Evolutionary conservation across 2,113 vertebrate species (phyloP), one percentile per base, ranked within the genome.

Genomic region (Ophthalmolycus amberensis): DNA sequence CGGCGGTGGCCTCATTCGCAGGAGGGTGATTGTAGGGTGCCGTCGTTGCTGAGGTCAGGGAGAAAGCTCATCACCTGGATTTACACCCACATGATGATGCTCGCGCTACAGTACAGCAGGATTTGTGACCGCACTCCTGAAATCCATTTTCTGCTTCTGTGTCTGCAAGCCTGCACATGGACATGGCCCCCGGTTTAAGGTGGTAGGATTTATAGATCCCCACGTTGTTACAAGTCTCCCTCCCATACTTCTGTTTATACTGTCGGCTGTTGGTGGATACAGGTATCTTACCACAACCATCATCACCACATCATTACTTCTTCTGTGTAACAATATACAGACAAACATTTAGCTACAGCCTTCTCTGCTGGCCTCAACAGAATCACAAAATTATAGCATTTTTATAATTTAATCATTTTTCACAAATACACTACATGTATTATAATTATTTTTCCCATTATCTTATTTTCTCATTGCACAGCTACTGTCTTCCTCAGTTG

Each of bases 21-120:
- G 63, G 25, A 54, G 46, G 76, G 71, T 75, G 77, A 86, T 82
- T 84, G 85, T 46, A 50, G 42, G 48, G 37, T 60, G 29, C 46
- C 1, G 15, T 48, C 63, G 67, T 52, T 85, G 87, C 87, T 83
- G 82, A 88, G 84, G 86, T 87, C 77, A 90, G 86, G 82, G 18
- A 62, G 79, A 84, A 60, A 27, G 48, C 75, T 84, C 81, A 82
- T 88, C 77, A 52, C 38, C 54, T 77, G 86, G 86, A 90, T 90
- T 88, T 87, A 85, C 65, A 58, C 69, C 54, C 50, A 40, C 8
- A 37, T 27, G 54, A 37, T 27, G 54, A 27, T 50, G 48, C 34
- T 46, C 0, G 1, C 34, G 8, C 37, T 48, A 32, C 58, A 46
- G 52, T 15, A 22, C 16, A 25, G 42, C 66, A 72, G 79, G 79